Evolutionary conservation across 1,140 invertebrate genomes (phyloP), one percentile per base, ranked within the genome.

Genomic region (Platyscapa corneri): DNA sequence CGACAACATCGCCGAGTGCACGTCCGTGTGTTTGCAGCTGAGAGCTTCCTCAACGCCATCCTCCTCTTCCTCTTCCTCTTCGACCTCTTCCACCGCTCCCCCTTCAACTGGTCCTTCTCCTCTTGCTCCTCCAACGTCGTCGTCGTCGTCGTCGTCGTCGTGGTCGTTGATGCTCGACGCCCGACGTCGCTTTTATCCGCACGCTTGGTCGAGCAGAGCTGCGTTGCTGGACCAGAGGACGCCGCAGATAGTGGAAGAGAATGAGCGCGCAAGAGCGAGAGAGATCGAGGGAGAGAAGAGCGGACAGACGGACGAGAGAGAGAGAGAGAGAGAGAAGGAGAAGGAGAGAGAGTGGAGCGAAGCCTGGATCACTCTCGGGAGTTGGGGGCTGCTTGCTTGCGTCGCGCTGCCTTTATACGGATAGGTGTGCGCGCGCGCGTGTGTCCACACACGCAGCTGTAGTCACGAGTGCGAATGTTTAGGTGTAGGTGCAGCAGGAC

Each of bases 171-270:
- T 60, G 53, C 77, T 80, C 77, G 56, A 64, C 60, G 53, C 56
- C 46, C 75, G 49, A 39, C 39, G 64, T 82, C 80, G 67, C 49
- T 82, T 82, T 82, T 82, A 82, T 82, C 80, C 80, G 23, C 70
- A 74, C 70, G 67, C 80, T 82, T 67, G 80, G 80, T 72, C 67
- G 80, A 74, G 16, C 80, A 60, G 70, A 49, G 23, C 30, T 30
- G 32, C 49, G 76, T 79, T 12, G 76, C 49, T 60, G 76, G 49
- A 37, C 76, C 53, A 64, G 32, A 77, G 46, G 75, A 77, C n/a
- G 46, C 75, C 75, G 14, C 53, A 79, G 76, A 79, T 81, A 77
- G 64, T 72, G 49, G 56, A 80, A 80, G 76, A 84, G 77, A 82
- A 82, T 81, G 86, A 86, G n/a, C 78, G 34, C 5, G 53, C 53